Conservation (phyloP, 2,113 vertebrate species). For the Acanthochromis polyacanthus region DNA sequence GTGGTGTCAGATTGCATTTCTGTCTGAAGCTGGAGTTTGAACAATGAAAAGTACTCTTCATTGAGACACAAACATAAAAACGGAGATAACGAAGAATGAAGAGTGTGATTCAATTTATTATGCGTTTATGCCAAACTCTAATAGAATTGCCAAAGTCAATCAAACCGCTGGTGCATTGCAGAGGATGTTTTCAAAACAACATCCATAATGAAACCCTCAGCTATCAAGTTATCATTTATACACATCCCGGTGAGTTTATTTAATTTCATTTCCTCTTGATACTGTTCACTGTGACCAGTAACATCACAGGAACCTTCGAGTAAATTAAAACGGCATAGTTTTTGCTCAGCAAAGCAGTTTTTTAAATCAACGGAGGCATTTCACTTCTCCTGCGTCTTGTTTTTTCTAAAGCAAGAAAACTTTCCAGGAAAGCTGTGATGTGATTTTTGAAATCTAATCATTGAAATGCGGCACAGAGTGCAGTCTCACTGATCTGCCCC, state of each 20-base stretch:
- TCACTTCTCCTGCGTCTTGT: background rate
- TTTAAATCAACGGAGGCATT: background rate
- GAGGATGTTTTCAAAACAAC: background rate
- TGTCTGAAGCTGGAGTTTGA: slow-evolving; percentile 48
- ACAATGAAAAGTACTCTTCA: slow-evolving; percentile 35
- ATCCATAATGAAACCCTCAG: slow-evolving; percentile 7
- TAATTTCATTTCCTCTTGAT: background rate
- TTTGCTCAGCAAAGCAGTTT: slow-evolving; percentile 18
- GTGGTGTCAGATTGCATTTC: slow-evolving; percentile 70
- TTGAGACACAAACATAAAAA: slow-evolving; percentile 9
- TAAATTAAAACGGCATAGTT: background rate
- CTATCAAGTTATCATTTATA: slow-evolving; percentile 11
- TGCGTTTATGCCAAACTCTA: slow-evolving; percentile 2
- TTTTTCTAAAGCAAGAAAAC: slow-evolving; percentile 7
- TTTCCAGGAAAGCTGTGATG: slow-evolving; percentile 32
- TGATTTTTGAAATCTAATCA: slow-evolving; percentile 45
- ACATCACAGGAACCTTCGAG: background rate
- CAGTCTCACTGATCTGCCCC: slow-evolving; percentile 49
- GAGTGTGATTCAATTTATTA: slow-evolving; percentile 23
- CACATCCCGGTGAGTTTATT: background rate
- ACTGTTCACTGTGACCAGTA: slow-evolving; percentile 1
- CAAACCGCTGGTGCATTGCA: slow-evolving; percentile 18
- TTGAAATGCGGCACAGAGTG: slow-evolving; percentile 54
- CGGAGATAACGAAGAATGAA: slow-evolving; percentile 12
- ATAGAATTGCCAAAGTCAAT: slow-evolving; percentile 38